phyloP scores from a whole-genome alignment of 2,888 invertebrate species.

The Erebia ligea region DNA sequence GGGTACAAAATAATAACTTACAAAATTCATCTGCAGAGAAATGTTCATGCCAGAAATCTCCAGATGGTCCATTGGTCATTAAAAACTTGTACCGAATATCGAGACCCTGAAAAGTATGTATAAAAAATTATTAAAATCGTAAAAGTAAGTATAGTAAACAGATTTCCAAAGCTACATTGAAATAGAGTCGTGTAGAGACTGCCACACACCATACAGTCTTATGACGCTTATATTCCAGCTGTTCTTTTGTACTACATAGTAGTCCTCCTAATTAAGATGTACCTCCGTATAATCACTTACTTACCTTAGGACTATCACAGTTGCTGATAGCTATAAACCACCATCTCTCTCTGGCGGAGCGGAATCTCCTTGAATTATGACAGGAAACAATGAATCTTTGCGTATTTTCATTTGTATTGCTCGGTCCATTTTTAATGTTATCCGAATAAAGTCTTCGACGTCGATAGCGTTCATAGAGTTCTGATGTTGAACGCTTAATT shows the following conservation, averaged over 20 bases:
- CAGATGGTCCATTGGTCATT: slow-evolving; percentile 93
- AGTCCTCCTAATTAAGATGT: slow-evolving; percentile 40
- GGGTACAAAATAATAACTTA: slow-evolving; percentile 74
- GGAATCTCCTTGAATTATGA: slow-evolving; percentile 87
- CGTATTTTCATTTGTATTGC: slow-evolving; percentile 43
- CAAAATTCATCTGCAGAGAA: slow-evolving; percentile 98
- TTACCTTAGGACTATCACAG: slow-evolving; percentile 87
- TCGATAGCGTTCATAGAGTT: slow-evolving; percentile 61
- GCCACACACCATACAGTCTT: too few species aligned
- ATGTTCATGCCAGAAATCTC: slow-evolving; percentile 93
- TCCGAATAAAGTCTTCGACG: slow-evolving; percentile 63
- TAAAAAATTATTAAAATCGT: too few species aligned
- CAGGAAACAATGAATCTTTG: slow-evolving; percentile 81
- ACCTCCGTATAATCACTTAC: neutral
- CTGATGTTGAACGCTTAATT: slow-evolving; percentile 70
- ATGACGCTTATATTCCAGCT: too few species aligned
- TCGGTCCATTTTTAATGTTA: slow-evolving; percentile 44
- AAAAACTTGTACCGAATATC: slow-evolving; percentile 90
- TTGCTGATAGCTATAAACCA: slow-evolving; percentile 96
- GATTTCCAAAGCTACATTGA: too few species aligned
- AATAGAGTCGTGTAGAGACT: too few species aligned
- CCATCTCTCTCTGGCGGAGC: slow-evolving; percentile 94
- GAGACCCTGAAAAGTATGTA: slow-evolving; percentile 84
- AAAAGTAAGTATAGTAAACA: too few species aligned
- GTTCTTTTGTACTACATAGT: neutral